phyloP scores from a whole-genome alignment of 2,113 vertebrate genomes.

The Anas platyrhynchos region DNA sequence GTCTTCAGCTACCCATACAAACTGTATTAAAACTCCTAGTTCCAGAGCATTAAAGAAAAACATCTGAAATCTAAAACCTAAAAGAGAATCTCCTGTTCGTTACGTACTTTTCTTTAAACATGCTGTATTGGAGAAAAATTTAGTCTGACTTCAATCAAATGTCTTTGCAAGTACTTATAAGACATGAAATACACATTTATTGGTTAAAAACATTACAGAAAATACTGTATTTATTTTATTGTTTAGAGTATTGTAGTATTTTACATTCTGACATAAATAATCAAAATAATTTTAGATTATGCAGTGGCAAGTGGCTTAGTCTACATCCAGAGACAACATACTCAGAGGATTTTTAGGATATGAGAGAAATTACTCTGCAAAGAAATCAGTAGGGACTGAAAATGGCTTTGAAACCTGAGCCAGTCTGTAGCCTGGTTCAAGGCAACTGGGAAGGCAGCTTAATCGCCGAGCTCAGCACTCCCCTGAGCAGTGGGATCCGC shows the following conservation, averaged over 20 bases:
- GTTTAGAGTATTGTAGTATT: neutral
- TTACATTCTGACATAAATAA: neutral
- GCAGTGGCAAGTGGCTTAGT: neutral
- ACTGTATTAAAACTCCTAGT: neutral
- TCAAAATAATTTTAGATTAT: neutral
- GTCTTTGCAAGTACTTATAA: neutral
- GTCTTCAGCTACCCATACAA: neutral
- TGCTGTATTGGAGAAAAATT: neutral
- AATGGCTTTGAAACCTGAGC: neutral
- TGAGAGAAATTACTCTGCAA: neutral
- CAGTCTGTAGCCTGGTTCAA: neutral
- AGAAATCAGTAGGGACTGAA: neutral
- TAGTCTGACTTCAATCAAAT: neutral
- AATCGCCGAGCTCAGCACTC: neutral
- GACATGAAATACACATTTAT: neutral
- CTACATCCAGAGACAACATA: neutral
- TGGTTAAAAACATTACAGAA: neutral
- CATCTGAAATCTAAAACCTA: neutral
- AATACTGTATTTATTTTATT: neutral
- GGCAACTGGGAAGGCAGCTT: neutral
- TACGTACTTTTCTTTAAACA: neutral
- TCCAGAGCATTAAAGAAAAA: neutral
- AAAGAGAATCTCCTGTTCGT: neutral
- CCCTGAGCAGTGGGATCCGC: neutral
- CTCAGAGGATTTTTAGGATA: neutral